Evolutionary conservation across 2,113 vertebrate species (phyloP).

Genomic region (Nesoenas mayeri): DNA sequence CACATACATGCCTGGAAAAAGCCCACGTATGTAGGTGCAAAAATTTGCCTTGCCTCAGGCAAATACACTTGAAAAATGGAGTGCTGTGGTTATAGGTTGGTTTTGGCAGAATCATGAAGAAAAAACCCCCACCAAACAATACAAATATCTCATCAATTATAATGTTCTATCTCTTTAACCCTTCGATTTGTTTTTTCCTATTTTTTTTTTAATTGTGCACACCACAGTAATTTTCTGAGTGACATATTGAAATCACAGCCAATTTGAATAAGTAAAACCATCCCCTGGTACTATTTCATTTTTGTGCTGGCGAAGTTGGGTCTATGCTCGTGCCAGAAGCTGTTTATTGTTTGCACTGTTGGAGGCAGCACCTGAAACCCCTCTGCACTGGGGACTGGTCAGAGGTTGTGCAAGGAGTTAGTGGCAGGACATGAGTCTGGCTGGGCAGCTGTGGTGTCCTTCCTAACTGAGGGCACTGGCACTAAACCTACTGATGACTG

Average conservation of each 20-base stretch:
- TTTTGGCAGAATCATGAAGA: constrained; percentile 45
- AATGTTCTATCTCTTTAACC: constrained; percentile 13
- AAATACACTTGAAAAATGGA: constrained; percentile 42
- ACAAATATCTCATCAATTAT: background rate
- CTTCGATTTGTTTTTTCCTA: background rate
- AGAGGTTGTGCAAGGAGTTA: background rate
- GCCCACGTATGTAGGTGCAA: constrained; percentile 42
- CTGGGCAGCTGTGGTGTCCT: background rate
- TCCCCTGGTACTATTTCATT: background rate
- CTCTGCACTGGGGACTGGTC: background rate
- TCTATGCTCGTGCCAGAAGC: background rate
- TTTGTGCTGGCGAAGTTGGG: background rate
- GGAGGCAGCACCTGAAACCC: background rate
- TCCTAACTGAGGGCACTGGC: background rate
- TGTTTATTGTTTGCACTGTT: background rate
- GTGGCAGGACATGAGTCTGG: background rate
- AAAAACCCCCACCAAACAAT: background rate
- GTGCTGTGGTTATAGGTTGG: constrained; percentile 30
- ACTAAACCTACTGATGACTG: background rate
- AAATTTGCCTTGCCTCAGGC: constrained; percentile 46
- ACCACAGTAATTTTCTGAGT: background rate
- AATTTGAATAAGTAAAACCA: background rate
- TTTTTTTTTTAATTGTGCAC: background rate
- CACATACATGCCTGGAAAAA: constrained; percentile 53
- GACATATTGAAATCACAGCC: background rate